Evolutionary conservation across 2,797 vertebrate species (phyloP).

Genomic region (Ficedula albicollis): DNA sequence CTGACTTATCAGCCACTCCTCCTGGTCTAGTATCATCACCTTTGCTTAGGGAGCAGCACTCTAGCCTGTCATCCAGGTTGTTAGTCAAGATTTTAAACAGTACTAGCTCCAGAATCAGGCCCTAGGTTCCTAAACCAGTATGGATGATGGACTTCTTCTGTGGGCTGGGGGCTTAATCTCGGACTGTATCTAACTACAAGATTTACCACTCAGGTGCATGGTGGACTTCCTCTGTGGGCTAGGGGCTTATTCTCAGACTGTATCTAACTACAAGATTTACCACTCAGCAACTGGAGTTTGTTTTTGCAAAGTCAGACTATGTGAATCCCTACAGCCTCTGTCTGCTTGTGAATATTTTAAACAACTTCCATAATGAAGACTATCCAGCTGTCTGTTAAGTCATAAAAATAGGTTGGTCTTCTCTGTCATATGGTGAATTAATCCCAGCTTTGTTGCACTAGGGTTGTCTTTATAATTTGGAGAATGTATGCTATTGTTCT

Average conservation of each 20-base stretch:
- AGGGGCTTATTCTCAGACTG: not conserved
- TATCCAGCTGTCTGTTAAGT: not conserved
- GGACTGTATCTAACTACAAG: not conserved
- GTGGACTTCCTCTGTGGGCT: not conserved
- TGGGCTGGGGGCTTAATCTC: not conserved
- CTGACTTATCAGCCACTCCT: not conserved
- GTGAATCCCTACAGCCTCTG: not conserved
- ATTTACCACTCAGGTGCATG: not conserved
- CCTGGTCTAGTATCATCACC: not conserved
- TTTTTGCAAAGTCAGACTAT: not conserved
- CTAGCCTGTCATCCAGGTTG: not conserved
- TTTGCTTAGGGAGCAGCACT: not conserved
- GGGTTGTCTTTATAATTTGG: not conserved
- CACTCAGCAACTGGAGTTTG: accelerated
- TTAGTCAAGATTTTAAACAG: not conserved
- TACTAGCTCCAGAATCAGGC: not conserved
- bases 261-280: not conserved
- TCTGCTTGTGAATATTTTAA: not conserved
- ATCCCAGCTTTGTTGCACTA: not conserved
- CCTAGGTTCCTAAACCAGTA: not conserved
- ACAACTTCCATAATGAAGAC: not conserved
- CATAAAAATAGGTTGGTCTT: not conserved
- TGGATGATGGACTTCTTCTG: not conserved
- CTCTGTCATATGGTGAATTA: not conserved
- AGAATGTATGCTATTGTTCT: not conserved